These are phyloP conservation scores for Eustalomyia histrio DNA, from an alignment of 2,888 invertebrate species.

Conservation along the genomic window DNA sequence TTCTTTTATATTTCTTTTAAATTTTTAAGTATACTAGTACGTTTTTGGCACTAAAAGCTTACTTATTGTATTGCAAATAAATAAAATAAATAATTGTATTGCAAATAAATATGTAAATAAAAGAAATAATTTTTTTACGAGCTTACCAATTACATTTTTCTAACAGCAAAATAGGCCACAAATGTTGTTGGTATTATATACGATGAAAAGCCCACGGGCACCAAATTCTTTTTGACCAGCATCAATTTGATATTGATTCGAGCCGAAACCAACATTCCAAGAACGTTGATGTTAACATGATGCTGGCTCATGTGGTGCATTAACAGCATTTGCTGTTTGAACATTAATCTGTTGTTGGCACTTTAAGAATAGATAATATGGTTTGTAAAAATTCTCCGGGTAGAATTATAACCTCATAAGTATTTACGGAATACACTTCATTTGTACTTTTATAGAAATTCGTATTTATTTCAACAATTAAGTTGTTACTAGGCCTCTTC, in stretches of 20 bases:
- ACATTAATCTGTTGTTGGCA: not conserved
- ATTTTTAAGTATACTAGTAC: too few relatives aligned
- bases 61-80: too few relatives aligned
- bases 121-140: too few relatives aligned
- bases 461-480: not conserved
- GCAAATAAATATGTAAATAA: too few relatives aligned
- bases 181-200: constrained; percentile 75
- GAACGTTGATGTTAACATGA: constrained; percentile 75
- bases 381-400: constrained; percentile 20
- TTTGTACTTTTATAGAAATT: constrained; percentile 23
- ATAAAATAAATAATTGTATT: too few relatives aligned
- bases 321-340: not conserved
- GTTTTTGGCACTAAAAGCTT: too few relatives aligned
- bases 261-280: constrained; percentile 78
- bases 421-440: not conserved
- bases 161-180: constrained; percentile 85
- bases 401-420: not conserved
- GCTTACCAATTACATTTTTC: constrained; percentile 85
- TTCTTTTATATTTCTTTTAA: too few relatives aligned
- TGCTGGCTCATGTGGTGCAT: constrained; percentile 69
- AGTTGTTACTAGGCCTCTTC: too few relatives aligned
- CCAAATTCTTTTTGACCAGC: constrained; percentile 92
- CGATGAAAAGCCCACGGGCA: constrained; percentile 83
- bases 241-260: constrained; percentile 88
- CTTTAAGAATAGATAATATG: not conserved